Base-by-base conservation (phyloP, 2,888 invertebrate genomes). In the Glaucopsyche alexis region DNA sequence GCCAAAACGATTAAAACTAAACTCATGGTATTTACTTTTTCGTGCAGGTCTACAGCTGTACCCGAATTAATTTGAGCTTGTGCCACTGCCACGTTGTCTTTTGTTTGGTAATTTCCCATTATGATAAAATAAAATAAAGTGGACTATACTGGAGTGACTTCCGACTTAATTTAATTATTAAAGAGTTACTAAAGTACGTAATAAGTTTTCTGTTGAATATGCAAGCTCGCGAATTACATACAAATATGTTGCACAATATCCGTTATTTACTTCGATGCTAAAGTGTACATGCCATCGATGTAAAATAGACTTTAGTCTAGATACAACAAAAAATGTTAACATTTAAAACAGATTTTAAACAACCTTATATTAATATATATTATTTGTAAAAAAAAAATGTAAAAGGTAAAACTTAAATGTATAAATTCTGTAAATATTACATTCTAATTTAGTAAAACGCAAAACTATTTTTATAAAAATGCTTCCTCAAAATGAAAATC, bases 41-140 rank as follows among this genome's bases (percentile, higher is more conserved):
- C 38, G 3, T 64, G 19, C 29, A 64, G 38, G 38, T 64, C 64
- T 13, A 13, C 14, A 4, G 60, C 16, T 64, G 14, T 5, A 29
- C 38, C 38, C 9, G 64, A 64, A 8, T 64, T 64, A 6, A 64
- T 13, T 38, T 64, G 64, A 38, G 64, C 64, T 50, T 50, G 14
- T 50, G 52, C 52, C 52, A 52, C 52, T n/a, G 16, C 52, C 52
- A 8, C 38, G 8, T 65, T 65, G 65, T 65, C 65, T 38, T 65
- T 65, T 2, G 29, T n/a, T 38, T 65, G 65, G 40, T 40, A 65
- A 38, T 65, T 65, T 9, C 65, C 65, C 38, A 65, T 65, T 14
- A 13, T 7, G 40, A 38, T n/a, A 8, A 29, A 64, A n/a, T 14
- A 65, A 14, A 40, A 65, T n/a, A 7, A 8, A 40, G 2, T 40